Percentiles rank a stretch among this genome's conserved stretches.
Conservation (phyloP, 92 coral and sea anemone species). For the Palythoa heliodiscus region DNA sequence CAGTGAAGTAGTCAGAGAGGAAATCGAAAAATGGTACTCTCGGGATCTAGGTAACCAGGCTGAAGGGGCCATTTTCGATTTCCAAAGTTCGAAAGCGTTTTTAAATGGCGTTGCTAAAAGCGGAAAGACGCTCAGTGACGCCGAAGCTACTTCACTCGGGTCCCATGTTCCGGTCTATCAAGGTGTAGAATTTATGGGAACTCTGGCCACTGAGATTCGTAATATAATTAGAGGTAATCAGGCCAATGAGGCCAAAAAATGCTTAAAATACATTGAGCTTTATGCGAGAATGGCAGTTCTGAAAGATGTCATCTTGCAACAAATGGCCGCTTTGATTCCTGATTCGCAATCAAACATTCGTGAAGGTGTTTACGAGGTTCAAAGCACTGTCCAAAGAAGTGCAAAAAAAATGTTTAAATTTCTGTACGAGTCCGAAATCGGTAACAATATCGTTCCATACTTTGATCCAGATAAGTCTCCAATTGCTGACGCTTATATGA, state of each 20-base stretch:
- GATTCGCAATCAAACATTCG: background rate
- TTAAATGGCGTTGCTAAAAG: conserved; percentile 17
- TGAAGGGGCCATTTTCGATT: background rate
- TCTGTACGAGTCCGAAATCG: conserved; percentile 28
- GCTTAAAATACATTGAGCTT: conserved; percentile 30
- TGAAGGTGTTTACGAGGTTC: background rate
- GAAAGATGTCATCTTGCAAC: conserved; percentile 39
- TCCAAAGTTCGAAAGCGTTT: background rate
- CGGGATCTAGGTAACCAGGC: conserved; percentile 14
- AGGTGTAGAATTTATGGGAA: conserved; percentile 5
- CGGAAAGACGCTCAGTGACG: background rate
- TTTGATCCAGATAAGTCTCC: conserved; percentile 33
- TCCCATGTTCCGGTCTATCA: conserved; percentile 6
- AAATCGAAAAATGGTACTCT: conserved; percentile 29
- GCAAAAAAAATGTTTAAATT: background rate
- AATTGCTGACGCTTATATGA: conserved; percentile 21
- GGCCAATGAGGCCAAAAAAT: conserved; percentile 11
- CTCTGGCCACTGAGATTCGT: conserved; percentile 3
- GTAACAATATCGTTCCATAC: conserved; percentile 32
- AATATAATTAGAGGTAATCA: background rate
- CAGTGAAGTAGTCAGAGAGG: conserved; percentile 35
- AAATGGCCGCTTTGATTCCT: conserved; percentile 1
- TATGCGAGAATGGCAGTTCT: conserved; percentile 13
- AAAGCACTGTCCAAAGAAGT: background rate
- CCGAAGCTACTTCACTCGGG: conserved; percentile 24